Evolutionary conservation across 2,888 invertebrate genomes (phyloP).

Genomic region (Machimus rusticus): DNA sequence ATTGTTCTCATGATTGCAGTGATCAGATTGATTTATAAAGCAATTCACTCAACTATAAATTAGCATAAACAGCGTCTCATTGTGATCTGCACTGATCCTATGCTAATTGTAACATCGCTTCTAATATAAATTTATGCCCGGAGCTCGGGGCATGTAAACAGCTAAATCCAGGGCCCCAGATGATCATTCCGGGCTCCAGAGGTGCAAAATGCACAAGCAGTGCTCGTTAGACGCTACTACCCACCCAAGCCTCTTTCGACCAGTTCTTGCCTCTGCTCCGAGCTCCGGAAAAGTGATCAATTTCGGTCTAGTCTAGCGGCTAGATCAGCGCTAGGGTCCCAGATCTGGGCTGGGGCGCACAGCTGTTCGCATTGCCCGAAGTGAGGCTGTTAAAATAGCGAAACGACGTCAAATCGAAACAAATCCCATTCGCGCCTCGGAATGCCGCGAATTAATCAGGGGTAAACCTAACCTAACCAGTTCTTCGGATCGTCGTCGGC

Average conservation of each 20-base stretch:
- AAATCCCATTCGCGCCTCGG: constrained; percentile 13
- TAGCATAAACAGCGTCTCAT: constrained; percentile 13
- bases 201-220: not conserved
- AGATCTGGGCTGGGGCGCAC: not conserved
- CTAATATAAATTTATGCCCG: constrained; percentile 17
- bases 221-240: not conserved
- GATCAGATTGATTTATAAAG: not conserved
- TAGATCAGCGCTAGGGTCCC: not conserved
- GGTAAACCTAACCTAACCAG: not conserved
- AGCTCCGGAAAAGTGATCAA: not conserved
- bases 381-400: not conserved
- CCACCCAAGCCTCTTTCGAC: constrained; percentile 15
- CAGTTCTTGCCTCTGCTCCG: not conserved
- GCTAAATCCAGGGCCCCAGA: not conserved
- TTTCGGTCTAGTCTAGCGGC: not conserved
- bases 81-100: constrained; percentile 10
- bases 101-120: constrained; percentile 25
- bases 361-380: not conserved
- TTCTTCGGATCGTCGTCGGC: not conserved
- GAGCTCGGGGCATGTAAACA: not conserved
- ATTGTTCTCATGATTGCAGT: not conserved
- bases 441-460: constrained; percentile 1
- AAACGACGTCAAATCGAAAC: constrained; percentile 3
- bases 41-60: not conserved
- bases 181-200: not conserved